Base-by-base conservation (phyloP, 2,888 invertebrate species). In the Leptarthrus brevirostris region DNA sequence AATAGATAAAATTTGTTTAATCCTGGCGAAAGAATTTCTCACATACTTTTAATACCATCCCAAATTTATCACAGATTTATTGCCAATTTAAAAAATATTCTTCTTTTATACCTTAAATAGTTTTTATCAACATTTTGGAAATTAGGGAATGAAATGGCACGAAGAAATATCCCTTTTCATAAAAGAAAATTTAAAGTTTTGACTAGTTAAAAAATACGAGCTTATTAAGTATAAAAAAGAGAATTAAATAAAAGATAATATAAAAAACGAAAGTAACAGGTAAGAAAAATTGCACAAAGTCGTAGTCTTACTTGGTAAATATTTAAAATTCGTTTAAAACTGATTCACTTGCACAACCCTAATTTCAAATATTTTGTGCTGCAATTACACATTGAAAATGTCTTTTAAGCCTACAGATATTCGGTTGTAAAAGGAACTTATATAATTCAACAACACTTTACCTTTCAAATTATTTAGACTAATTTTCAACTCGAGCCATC, bases 401-500 rank as follows among this genome's bases (percentile, higher is more conserved):
- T 40, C 8, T 30, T 8, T 30, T 30, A 30, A 30, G 3, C 8
- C 40, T 40, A 40, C n/a, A n/a, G 2, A 1, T 12, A 30, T 30
- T 8, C 30, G 4, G 30, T 8, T 12, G 40, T 34, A 40, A 66
- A 66, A 47, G 44, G 47, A 66, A 44, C 26, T 47, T 26, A 44
- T 24, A 24, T 66, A 47, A 66, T 47, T 24, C 14, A 16, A 36
- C 20, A 58, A 58, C 36, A 58, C 18, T 58, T 12, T 36, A 58
- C 58, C 58, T 44, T 40, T n/a, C 24, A 34, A 22, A 24, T 66
- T 66, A 18, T 20, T 3, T 47, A 18, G 18, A 20, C 49, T 58
- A 72, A 61, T 61, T 72, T 70, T 75, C 75, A 56, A 77, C 77
- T 22, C 75, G 56, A 26, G 74, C 73, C 47, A 73, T 74, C 73